Evolutionary conservation across 2,797 vertebrate species (phyloP), one percentile per base, ranked within the genome.

Genomic region (Masticophis lateralis): DNA sequence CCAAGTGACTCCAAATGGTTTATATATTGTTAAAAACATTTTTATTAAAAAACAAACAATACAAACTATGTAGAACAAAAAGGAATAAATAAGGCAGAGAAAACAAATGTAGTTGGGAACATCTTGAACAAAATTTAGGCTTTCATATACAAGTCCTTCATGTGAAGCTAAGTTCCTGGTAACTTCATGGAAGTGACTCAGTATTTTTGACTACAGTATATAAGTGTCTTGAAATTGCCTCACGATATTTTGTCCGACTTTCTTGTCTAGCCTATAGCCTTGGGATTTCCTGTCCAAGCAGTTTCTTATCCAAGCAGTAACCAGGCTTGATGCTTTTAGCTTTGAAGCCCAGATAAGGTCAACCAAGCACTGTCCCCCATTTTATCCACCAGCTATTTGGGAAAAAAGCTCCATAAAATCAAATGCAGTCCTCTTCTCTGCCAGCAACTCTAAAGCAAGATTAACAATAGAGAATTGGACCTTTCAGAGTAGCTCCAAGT

Each of bases 111-210:
- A 22, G 43, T 47, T 83, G 9, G 74, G 4, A 83, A 83, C 79
- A 0, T 53, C 91, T 28, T 51, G 20, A 92, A 95, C 92, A 94
- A 60, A n/a, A n/a, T 92, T 94, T 87, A 89, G 12, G 0, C 22
- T 95, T 83, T 47, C 79, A 11, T 79, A 43, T 37, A 22, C 18
- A 25, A 10, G 20, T 47, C 20, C 20, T 83, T 83, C 43, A 47
- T 83, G 22, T 83, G 10, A 83, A 83, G 4, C 79, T 47, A 20
- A 83, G 10, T 22, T 83, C 37, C 79, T 47, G 20, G 43, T 25
- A 83, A 83, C 22, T 83, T 47, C 79, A 47, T 83, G 37, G 37
- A 83, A 83, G 37, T 83, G 20, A 83, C 10, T 47, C 74, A 83
- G 18, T 79, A 43, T 37, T 79, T 79, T 79, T 43, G 37, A 79